Evolutionary conservation across 2,113 vertebrate species (phyloP), one percentile per base, ranked within the genome.

Genomic region (Xiphorhynchus elegans): DNA sequence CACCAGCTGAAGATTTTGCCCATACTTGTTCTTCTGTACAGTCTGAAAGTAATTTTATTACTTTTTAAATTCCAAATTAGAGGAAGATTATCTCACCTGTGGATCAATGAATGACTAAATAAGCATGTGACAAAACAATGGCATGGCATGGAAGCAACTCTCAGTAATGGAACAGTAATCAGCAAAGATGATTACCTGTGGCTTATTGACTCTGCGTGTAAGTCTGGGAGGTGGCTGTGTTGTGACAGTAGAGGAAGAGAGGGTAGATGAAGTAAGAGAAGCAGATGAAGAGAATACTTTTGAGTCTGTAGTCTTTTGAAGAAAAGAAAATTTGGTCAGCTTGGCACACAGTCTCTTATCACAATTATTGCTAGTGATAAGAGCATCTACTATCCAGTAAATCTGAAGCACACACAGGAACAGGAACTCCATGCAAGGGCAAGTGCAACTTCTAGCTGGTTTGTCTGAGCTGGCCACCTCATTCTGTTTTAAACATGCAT

Each of bases 241-340:
- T 93, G 96, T 96, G 96, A 97, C 96, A 95, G 96, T 89, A 97
- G 95, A 96, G 85, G 97, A 97, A 91, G 96, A 94, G 86, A 97
- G 96, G 89, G 95, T 93, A 96, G 95, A 96, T 87, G 97, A 95
- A 97, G 95, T 95, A 70, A 97, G 78, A 93, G 88, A 88, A 96
- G 92, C 89, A 91, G 95, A 91, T 95, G 96, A 95, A 95, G 95
- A 96, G 67, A 96, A 93, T 92, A 94, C 90, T 91, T 97, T 97
- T 96, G 94, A 93, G 88, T 97, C 96, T 93, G 94, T 56, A 90
- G 95, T 95, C 97, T 97, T 98, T 97, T 50, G 91, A 97, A 97
- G 93, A 94, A 95, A 96, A 96, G 86, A 97, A 95, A 96, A 95
- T 83, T 91, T 93, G 64, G 69, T 97, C 95, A 97, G 93, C 90